These are phyloP conservation scores for Calephelis virginiensis DNA, from an alignment of 1,140 invertebrate genomes.

Conservation along the genomic window DNA sequence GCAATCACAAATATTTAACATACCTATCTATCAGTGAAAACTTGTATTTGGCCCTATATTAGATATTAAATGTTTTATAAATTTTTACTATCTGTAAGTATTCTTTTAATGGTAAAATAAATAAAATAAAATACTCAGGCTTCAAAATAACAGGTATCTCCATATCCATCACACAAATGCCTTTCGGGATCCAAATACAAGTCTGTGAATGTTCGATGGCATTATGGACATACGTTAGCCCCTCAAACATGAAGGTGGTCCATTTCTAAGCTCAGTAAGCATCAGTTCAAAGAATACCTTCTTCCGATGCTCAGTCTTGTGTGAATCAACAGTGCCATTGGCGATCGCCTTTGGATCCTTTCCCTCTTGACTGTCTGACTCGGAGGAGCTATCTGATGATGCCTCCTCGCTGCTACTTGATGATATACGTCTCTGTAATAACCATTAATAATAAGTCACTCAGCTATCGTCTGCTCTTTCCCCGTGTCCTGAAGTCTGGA, in stretches of 20 bases:
- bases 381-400: constrained; percentile 68
- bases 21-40: no score
- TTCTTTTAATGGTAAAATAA: no score
- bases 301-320: constrained; percentile 70
- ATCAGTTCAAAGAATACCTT: constrained; percentile 45
- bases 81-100: no score
- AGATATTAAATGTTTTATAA: no score
- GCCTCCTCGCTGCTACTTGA: constrained; percentile 72
- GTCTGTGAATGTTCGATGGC: not conserved
- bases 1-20: no score
- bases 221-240: not conserved
- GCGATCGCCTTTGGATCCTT: constrained; percentile 52
- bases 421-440: constrained; percentile 63
- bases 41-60: no score
- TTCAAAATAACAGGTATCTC: no score
- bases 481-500: no score
- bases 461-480: not conserved
- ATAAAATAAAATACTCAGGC: no score
- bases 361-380: constrained; percentile 61
- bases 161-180: no score
- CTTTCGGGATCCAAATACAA: no score
- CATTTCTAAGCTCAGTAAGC: not conserved
- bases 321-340: constrained; percentile 59
- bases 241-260: no score
- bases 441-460: not conserved